Evolutionary conservation across 2,113 vertebrate species (phyloP).

Genomic region (Drymodes brunneopygia): DNA sequence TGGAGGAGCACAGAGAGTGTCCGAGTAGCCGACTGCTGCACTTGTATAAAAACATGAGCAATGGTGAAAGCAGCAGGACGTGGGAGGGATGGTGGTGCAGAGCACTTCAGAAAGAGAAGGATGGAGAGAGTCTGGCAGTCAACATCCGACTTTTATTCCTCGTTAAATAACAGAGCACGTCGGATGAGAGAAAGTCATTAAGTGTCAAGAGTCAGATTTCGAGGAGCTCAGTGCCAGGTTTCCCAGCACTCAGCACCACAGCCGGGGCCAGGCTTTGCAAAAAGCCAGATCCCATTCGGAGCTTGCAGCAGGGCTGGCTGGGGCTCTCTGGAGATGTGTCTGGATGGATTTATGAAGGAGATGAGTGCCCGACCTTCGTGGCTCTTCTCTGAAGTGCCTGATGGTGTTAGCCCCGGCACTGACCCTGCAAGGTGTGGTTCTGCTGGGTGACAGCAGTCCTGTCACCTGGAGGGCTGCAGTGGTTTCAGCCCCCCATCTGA

Average conservation of each 20-base stretch:
- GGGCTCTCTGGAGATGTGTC: background rate
- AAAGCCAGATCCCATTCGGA: background rate
- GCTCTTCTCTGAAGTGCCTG: background rate
- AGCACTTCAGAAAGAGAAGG: constrained; percentile 13
- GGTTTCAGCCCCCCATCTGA: background rate
- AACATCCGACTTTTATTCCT: background rate
- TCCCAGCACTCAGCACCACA: constrained; percentile 11
- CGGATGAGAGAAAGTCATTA: constrained; percentile 18
- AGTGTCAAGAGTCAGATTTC: constrained; percentile 36
- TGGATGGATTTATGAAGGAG: background rate
- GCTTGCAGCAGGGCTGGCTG: background rate
- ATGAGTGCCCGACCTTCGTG: background rate
- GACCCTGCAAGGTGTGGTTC: background rate
- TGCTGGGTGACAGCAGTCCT: rapidly evolving
- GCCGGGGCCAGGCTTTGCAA: background rate
- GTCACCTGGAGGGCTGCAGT: background rate
- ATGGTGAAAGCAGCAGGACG: constrained; percentile 27
- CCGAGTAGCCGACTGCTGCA: rapidly evolving
- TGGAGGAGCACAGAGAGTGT: background rate
- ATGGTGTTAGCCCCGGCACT: rapidly evolving
- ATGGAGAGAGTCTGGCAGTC: constrained; percentile 21
- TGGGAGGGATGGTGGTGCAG: constrained; percentile 9
- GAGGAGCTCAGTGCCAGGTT: constrained; percentile 18
- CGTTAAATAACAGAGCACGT: constrained; percentile 1
- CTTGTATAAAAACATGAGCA: constrained; percentile 17